Evolutionary conservation across 1,140 invertebrate genomes (phyloP), one percentile per base, ranked within the genome.

Genomic region (Prorops nasuta): DNA sequence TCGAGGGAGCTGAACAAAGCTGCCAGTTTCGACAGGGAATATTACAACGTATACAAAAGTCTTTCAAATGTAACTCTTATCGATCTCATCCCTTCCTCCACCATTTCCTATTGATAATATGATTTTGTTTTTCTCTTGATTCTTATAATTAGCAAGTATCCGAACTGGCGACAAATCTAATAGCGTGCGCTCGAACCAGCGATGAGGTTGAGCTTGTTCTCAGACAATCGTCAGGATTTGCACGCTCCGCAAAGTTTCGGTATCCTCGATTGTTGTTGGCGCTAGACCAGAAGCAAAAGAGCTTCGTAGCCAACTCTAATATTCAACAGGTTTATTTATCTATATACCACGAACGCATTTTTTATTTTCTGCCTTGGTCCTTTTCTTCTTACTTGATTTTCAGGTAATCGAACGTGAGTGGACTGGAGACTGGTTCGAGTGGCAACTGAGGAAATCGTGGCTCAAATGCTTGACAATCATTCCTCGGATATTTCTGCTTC

Each of bases 271-370:
- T 91, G 2, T 79, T 87, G 42, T 68, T 89, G 44, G 87, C 87
- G 0, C 79, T 90, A 48, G 85, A 87, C 61, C 84, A 83, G 60
- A 82, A 84, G 54, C 86, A 90, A 59, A 89, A 88, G 64, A 80
- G 80, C 63, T 89, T 90, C 63, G 85, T 90, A 0, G 84, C 87
- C 1, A 86, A 90, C 69, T 82, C 86, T 0, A 86, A 88, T 58
- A 83, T 86, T 15, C 88, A 90, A 68, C 84, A 87, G 66, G 79
- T 86, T 54, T 3, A 36, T n/a, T 10, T 10, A 6, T 28, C 24
- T 28, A 6, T 28, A n/a, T n/a, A n/a, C n/a, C n/a, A n/a, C n/a
- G n/a, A n/a, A n/a, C n/a, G n/a, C n/a, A n/a, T n/a, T n/a, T n/a
- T n/a, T n/a, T n/a, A n/a, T n/a, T n/a, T n/a, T n/a, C n/a, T n/a